These are phyloP conservation scores for Neoarius graeffei DNA, from an alignment of 2,113 vertebrate species.

Conservation along the genomic window DNA sequence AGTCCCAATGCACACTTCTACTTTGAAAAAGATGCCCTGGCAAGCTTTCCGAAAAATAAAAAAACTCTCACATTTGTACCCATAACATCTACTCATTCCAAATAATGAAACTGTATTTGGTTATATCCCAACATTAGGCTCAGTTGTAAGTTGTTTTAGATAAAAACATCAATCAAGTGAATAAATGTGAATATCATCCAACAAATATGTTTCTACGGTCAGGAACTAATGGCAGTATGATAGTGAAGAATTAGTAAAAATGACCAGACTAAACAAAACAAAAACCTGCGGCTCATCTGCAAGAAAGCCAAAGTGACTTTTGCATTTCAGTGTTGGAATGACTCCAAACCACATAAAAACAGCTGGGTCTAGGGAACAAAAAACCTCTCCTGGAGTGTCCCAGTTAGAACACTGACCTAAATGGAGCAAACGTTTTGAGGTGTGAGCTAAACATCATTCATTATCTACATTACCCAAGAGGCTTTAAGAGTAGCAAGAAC, in stretches of 20 bases:
- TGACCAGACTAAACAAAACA: not conserved
- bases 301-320: not conserved
- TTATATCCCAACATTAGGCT: not conserved
- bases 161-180: not conserved
- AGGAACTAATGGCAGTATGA: not conserved
- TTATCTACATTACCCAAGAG: not conserved
- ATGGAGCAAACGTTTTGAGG: not conserved
- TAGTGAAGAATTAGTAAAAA: not conserved
- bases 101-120: not conserved
- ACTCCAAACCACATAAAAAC: constrained; percentile 6
- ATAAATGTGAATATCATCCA: not conserved
- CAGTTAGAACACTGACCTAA: constrained; percentile 32
- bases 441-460: constrained; percentile 30
- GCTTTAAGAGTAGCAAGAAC: not conserved
- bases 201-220: not conserved
- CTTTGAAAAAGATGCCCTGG: not conserved
- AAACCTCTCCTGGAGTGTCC: constrained; percentile 19
- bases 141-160: not conserved
- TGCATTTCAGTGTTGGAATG: not conserved
- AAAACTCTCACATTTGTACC: not conserved
- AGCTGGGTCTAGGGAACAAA: not conserved
- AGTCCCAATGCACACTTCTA: not conserved
- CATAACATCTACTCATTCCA: not conserved
- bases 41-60: not conserved
- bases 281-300: constrained; percentile 2